Base-by-base conservation (phyloP, 2,888 invertebrate species). In the Chalcis sispes region DNA sequence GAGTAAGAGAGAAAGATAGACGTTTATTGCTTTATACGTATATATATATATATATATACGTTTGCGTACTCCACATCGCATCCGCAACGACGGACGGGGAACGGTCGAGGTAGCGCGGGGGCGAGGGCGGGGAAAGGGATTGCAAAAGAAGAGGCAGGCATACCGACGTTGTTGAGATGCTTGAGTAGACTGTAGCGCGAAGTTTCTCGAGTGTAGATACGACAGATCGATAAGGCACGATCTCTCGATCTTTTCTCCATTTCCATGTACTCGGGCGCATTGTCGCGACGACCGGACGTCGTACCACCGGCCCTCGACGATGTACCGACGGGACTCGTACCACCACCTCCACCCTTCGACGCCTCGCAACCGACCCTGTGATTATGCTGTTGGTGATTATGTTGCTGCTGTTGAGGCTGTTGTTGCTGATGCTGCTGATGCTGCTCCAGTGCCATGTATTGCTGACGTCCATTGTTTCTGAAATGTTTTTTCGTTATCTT, bases 151-250 rank as follows among this genome's bases (percentile, higher is more conserved):
- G n/a, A n/a, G n/a, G n/a, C n/a, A n/a, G n/a, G n/a, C n/a, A n/a
- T 85, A 91, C 92, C 97, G 79, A 97, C 94, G 80, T 94, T 92
- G 84, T 94, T 93, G 79, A 97, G 90, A 84, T 96, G 95, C 66
- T 94, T 93, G 82, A 95, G 91, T 80, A 96, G 91, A 82, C 93
- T 93, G 87, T 96, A 97, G 82, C 96, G 91, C 79, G 92, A 90
- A 54, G 91, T 91, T 81, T 90, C 89, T 82, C 91, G 90, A 79
- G 93, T 88, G 86, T 93, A 92, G 81, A 90, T 90, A 83, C 91
- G 91, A 82, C 94, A 94, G 70, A 93, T 92, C 82, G 92, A 91
- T 83, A 93, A 91, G 32, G 93, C 92, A 75, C 92, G 91, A 82
- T 93, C 94, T 77, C 92, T 89, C 59, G 92, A 91, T 83, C 92